These are phyloP conservation scores for Malacoctenus gilli DNA, from an alignment of 2,797 vertebrate genomes.

Conservation along the genomic window DNA sequence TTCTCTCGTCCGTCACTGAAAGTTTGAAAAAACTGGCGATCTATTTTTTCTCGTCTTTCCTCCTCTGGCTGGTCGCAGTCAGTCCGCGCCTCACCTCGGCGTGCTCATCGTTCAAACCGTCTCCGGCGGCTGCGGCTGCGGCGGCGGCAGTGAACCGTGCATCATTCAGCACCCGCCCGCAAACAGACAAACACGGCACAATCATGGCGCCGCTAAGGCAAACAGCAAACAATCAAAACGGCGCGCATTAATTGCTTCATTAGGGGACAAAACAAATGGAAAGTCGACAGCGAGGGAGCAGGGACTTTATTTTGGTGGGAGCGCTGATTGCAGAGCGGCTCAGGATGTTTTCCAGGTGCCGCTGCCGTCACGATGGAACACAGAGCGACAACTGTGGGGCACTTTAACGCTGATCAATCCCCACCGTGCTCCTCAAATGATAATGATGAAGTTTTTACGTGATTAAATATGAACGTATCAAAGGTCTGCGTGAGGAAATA, in stretches of 20 bases:
- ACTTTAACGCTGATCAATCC: no score
- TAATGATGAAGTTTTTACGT: no score
- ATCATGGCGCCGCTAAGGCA: constrained; percentile 67
- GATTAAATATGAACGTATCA: no score
- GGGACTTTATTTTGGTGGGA: constrained; percentile 29
- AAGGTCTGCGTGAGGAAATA: no score
- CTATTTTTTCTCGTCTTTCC: constrained; percentile 48
- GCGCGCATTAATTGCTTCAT: constrained; percentile 78
- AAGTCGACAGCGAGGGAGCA: constrained; percentile 56
- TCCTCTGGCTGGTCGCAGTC: constrained; percentile 68
- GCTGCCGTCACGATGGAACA: constrained; percentile 1
- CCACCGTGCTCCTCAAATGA: no score
- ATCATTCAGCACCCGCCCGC: constrained; percentile 81
- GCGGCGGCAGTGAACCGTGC: constrained; percentile 66
- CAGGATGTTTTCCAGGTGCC: constrained; percentile 9
- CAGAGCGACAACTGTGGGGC: background rate
- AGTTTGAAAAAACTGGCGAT: constrained; percentile 66
- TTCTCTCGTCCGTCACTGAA: constrained; percentile 65
- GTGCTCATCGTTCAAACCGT: constrained; percentile 85
- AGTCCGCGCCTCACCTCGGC: constrained; percentile 70
- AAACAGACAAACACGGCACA: constrained; percentile 77
- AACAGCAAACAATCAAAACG: constrained; percentile 78
- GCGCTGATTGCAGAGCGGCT: constrained; percentile 5
- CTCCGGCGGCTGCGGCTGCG: constrained; percentile 77
- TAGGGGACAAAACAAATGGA: constrained; percentile 74